Evolutionary conservation across 2,888 invertebrate genomes (phyloP).

Genomic region (Lomographa bimaculata): DNA sequence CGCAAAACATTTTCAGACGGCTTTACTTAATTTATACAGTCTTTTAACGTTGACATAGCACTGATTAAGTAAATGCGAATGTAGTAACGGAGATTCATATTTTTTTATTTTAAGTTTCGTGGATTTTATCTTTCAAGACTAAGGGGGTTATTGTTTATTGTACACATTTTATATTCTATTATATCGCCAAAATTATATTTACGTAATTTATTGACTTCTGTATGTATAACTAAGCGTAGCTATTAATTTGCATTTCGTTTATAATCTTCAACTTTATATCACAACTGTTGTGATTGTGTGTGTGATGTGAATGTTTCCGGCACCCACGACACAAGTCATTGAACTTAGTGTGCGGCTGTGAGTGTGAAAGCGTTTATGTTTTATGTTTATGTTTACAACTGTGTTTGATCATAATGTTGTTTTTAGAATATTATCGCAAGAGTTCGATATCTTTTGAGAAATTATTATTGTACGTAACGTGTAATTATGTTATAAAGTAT

Average conservation of each 20-base stretch:
- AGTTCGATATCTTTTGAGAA: slow-evolving; percentile 77
- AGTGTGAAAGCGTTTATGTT: too few relatives aligned
- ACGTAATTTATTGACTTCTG: slow-evolving; percentile 79
- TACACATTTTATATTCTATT: slow-evolving; percentile 66
- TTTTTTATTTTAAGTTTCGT: slow-evolving; percentile 10
- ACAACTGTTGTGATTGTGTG: too few relatives aligned
- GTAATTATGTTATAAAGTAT: slow-evolving; percentile 84
- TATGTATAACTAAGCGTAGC: slow-evolving; percentile 69
- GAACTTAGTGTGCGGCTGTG: too few relatives aligned
- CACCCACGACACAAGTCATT: too few relatives aligned
- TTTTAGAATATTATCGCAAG: slow-evolving; percentile 67
- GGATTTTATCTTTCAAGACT: slow-evolving; percentile 42
- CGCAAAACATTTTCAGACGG: slow-evolving; percentile 61
- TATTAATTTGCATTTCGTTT: slow-evolving; percentile 77
- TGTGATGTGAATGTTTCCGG: too few relatives aligned
- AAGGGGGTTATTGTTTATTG: slow-evolving; percentile 55
- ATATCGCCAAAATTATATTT: slow-evolving; percentile 79
- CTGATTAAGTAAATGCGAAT: slow-evolving; percentile 31
- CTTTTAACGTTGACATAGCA: slow-evolving; percentile 42
- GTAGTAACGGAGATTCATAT: slow-evolving; percentile 25
- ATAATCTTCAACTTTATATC: slow-evolving; percentile 66
- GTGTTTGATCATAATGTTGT: slow-evolving; percentile 74
- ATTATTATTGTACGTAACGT: slow-evolving; percentile 81
- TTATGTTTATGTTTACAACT: too few relatives aligned
- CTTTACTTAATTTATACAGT: slow-evolving; percentile 74